Evolutionary conservation across 2,888 invertebrate species (phyloP), one percentile per base, ranked within the genome.

Genomic region (Drosophila niveifrons): DNA sequence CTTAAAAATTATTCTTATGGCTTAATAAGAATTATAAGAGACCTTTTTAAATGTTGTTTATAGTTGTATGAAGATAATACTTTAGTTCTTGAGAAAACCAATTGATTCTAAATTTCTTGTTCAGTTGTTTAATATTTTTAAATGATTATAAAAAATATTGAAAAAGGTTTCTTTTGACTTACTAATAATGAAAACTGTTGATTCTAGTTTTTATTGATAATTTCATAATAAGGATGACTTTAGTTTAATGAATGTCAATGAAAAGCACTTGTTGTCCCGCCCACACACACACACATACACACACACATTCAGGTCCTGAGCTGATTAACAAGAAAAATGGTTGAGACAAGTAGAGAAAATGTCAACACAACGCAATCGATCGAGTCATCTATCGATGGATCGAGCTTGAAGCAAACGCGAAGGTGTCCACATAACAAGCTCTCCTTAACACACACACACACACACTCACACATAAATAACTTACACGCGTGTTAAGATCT

Each of bases 401-500:
- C 48, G 53, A 80, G 69, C 48, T 23, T 23, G 23, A 23, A 1
- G 50, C 17, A 15, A 15, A 51, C 50, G 31, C 52, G 69, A 36
- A 34, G 74, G 66, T 58, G 66, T 63, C 9, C n/a, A 17, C n/a
- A 17, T 17, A 43, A 41, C 43, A 41, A 71, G 50, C 47, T 64
- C 47, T 64, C 58, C 65, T 65, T 72, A n/a, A n/a, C 31, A 58
- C 29, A 48, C 47, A 68, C 6, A 23, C 50, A 47, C 23, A 29
- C 9, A 6, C 15, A 36, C 29, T 56, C 31, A 44, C 17, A 44
- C 18, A 28, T 6, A 23, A 7, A 29, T 13, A 43, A 75, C 79
- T 79, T 79, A 79, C 75, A 61, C 53, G 53, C 76, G 55, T 59
- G 65, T 66, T 59, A 50, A 47, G 77, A 80, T 80, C 72, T 58